Evolutionary conservation across 2,888 invertebrate genomes (phyloP).

Genomic region (Nomada fabriciana): DNA sequence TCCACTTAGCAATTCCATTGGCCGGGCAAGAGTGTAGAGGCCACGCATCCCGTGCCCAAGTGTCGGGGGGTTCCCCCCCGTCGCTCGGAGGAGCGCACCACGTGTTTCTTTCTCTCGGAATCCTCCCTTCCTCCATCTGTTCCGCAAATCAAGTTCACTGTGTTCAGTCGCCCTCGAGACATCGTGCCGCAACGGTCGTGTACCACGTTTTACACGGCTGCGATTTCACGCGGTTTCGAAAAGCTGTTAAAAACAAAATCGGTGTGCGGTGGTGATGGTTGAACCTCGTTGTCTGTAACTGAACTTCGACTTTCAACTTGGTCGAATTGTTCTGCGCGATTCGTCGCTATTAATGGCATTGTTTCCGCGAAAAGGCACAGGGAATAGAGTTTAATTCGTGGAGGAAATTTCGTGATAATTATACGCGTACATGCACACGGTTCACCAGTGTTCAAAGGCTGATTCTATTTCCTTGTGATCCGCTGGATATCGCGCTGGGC

Average conservation of each 20-base stretch:
- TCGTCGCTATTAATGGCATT: too few relatives aligned
- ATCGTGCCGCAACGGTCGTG: conserved; percentile 8
- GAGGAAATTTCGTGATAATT: too few relatives aligned
- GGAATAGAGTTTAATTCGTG: too few relatives aligned
- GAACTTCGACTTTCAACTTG: too few relatives aligned
- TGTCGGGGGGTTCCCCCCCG: conserved; percentile 48
- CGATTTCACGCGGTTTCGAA: background rate
- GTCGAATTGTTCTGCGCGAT: too few relatives aligned
- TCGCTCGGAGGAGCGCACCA: conserved; percentile 42
- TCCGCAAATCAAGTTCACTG: conserved; percentile 60
- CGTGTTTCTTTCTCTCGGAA: conserved; percentile 51
- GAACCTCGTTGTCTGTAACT: background rate
- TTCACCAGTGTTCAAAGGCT: background rate
- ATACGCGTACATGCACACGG: too few relatives aligned
- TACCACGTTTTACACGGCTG: background rate
- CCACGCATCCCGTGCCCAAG: conserved; percentile 2
- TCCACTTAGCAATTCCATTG: conserved; percentile 21
- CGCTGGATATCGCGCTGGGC: conserved; percentile 54
- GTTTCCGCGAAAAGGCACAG: too few relatives aligned
- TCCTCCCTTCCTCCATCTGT: conserved; percentile 48
- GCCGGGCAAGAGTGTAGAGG: background rate
- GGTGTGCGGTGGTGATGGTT: background rate
- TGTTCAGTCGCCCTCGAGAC: conserved; percentile 61
- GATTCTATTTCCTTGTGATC: conserved; percentile 32
- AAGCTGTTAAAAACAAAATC: background rate